phyloP scores from a whole-genome alignment of 2,113 vertebrate species.

The Protomyctophum bolini region DNA sequence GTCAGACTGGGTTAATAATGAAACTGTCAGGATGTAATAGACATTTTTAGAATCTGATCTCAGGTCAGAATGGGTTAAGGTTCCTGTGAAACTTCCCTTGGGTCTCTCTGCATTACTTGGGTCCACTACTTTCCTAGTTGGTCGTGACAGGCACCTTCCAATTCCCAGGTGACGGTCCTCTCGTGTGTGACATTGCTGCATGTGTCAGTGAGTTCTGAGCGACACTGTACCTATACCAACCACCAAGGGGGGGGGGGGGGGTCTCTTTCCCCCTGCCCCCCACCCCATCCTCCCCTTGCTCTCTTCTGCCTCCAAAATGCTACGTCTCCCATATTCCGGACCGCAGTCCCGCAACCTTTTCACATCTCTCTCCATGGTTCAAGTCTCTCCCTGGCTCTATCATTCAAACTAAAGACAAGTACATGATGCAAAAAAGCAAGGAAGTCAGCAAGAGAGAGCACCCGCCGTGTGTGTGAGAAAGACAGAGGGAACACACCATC shows the following conservation, averaged over 20 bases:
- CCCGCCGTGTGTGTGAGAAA: conserved; percentile 30
- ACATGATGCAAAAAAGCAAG: background rate
- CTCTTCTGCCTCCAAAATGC: conserved; percentile 34
- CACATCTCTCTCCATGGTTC: conserved; percentile 26
- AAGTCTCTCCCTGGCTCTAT: background rate
- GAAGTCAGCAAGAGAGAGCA: background rate
- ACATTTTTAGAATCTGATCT: too few relatives aligned
- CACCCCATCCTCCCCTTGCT: too few relatives aligned
- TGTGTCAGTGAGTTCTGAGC: conserved; percentile 34
- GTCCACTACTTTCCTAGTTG: too few relatives aligned
- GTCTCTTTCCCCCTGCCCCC: background rate
- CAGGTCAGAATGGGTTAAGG: too few relatives aligned
- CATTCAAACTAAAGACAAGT: conserved; percentile 11
- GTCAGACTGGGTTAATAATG: too few relatives aligned
- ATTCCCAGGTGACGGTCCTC: too few relatives aligned
- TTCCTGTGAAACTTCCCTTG: too few relatives aligned
- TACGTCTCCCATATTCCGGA: conserved; percentile 30
- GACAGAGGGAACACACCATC: background rate
- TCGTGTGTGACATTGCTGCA: conserved; percentile 15
- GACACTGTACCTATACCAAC: conserved; percentile 14
- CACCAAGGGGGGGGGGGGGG: conserved; percentile 14
- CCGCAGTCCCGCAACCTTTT: conserved; percentile 44
- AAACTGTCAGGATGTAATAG: too few relatives aligned
- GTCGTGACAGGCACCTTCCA: too few relatives aligned
- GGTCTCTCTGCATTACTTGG: too few relatives aligned